A percentile compares a stretch with the other conserved stretches of the same genome.
These are phyloP conservation scores for Siderastrea siderea DNA, from an alignment of 92 coral and sea anemone genomes.

Conservation along the genomic window DNA sequence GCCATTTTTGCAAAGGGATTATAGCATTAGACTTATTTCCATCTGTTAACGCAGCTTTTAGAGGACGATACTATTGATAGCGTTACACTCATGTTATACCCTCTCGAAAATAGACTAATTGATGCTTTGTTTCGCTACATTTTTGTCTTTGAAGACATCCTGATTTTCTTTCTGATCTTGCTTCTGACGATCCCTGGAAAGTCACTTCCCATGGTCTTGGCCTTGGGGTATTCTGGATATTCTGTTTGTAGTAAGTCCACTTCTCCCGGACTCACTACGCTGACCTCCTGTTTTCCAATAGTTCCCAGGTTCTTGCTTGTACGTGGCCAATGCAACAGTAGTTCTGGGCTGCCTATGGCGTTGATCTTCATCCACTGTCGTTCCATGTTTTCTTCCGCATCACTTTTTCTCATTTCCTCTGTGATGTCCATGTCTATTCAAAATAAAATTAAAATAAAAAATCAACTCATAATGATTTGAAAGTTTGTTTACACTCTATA, in stretches of 20 bases:
- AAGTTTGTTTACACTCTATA: neutral
- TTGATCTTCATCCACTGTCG: constrained; percentile 58
- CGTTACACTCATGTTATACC: too few relatives aligned
- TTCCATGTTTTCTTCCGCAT: constrained; percentile 57
- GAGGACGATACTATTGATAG: too few relatives aligned
- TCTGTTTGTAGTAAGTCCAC: constrained; percentile 93
- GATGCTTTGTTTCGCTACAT: neutral
- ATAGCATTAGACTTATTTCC: too few relatives aligned
- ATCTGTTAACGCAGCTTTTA: too few relatives aligned
- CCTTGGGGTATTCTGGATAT: constrained; percentile 76
- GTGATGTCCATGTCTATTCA: constrained; percentile 14
- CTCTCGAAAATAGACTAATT: neutral
- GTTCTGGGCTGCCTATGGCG: constrained; percentile 74
- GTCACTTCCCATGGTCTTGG: neutral
- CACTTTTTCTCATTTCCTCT: constrained; percentile 13
- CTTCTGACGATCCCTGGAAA: constrained; percentile 23
- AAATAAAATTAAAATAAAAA: neutral
- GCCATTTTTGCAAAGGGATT: too few relatives aligned
- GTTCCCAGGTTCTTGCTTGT: constrained; percentile 73
- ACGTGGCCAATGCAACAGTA: constrained; percentile 74
- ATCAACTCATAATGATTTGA: neutral
- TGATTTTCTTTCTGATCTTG: constrained; percentile 4
- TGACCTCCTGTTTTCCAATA: constrained; percentile 78
- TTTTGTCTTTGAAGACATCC: neutral
- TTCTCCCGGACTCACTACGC: constrained; percentile 84